phyloP scores from a whole-genome alignment of 2,113 vertebrate genomes.

The Miniopterus natalensis region DNA sequence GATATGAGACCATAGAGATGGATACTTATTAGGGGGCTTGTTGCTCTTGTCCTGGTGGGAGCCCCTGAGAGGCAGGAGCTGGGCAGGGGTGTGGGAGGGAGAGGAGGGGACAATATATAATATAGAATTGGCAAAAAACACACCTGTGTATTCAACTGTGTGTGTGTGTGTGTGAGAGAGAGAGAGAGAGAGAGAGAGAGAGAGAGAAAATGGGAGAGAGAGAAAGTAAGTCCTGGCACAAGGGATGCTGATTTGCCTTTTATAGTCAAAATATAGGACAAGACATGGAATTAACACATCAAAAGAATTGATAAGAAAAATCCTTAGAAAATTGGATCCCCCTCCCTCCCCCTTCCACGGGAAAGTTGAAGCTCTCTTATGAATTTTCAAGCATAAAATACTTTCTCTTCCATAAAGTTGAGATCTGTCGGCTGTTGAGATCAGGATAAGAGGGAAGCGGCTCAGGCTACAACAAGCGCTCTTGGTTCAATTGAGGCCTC shows the following conservation, averaged over 20 bases:
- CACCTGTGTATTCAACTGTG: neutral
- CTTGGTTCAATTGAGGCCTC: neutral
- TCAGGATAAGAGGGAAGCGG: neutral
- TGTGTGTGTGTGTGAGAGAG: too few relatives aligned
- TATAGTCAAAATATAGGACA: neutral
- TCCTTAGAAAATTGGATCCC: neutral
- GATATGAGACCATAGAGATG: neutral
- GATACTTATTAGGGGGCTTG: neutral
- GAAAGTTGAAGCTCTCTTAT: neutral
- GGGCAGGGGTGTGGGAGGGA: too few relatives aligned
- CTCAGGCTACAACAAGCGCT: neutral
- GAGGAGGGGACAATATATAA: neutral
- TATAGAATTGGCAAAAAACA: neutral
- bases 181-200: neutral
- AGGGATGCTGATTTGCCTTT: neutral
- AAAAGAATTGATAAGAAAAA: slow-evolving; percentile 19
- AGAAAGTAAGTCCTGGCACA: neutral
- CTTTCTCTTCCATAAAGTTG: neutral
- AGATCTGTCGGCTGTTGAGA: neutral
- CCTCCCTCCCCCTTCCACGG: neutral
- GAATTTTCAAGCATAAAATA: neutral
- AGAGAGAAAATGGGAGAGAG: neutral
- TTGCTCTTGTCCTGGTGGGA: neutral
- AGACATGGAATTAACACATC: neutral
- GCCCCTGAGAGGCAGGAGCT: neutral